Percentiles rank a stretch among this genome's conserved stretches.
phyloP scores from a whole-genome alignment of 2,113 vertebrate genomes.

The Anguilla rostrata region DNA sequence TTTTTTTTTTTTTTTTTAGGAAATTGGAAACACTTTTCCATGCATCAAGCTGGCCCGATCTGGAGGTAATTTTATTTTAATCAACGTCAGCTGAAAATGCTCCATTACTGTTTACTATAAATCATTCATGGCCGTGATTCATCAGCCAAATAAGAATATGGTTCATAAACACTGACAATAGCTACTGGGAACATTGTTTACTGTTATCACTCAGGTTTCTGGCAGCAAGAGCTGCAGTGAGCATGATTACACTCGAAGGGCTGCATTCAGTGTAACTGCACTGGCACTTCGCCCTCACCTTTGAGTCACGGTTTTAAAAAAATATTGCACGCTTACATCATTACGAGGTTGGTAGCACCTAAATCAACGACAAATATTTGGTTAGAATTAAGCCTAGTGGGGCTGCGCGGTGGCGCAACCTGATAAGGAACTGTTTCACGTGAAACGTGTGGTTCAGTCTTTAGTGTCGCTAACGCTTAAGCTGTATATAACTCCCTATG shows the following conservation, averaged over 20 bases:
- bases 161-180: constrained; percentile 7
- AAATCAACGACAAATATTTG: background rate
- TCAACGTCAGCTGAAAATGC: background rate
- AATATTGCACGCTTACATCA: background rate
- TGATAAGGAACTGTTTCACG: background rate
- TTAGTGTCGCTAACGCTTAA: no score
- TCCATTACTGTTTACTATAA: constrained; percentile 9
- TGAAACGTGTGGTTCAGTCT: no score
- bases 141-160: background rate
- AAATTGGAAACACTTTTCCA: constrained; percentile 11
- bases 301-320: background rate
- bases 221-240: background rate
- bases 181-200: background rate
- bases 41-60: background rate
- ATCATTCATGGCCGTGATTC: background rate
- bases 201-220: constrained; percentile 1
- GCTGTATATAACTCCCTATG: no score
- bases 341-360: background rate
- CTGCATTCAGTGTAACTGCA: background rate
- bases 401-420: no score
- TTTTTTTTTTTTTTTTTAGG: background rate
- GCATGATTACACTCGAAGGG: background rate
- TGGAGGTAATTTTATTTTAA: constrained; percentile 2
- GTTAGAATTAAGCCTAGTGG: background rate
- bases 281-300: background rate